phyloP scores from a whole-genome alignment of 1,140 invertebrate genomes.

The Drosophila pseudoananassae region DNA sequence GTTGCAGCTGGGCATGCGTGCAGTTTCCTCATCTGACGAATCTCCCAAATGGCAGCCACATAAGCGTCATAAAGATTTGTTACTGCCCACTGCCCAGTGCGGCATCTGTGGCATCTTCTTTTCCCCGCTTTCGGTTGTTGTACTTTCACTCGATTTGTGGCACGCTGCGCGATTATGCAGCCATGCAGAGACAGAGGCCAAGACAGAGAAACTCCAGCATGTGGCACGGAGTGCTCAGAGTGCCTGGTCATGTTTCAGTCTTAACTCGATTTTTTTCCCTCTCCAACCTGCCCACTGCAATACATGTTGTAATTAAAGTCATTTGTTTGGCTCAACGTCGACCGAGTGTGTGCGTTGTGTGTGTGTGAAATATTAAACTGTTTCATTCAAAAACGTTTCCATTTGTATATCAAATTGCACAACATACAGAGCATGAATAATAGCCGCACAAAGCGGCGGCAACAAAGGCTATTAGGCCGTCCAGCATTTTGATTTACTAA shows the following conservation, averaged over 20 bases:
- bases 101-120: constrained; percentile 51
- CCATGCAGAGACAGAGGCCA: constrained; percentile 51
- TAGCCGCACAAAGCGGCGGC: constrained; percentile 21
- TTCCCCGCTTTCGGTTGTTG: constrained; percentile 60
- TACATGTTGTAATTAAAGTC: constrained; percentile 66
- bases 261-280: constrained; percentile 32
- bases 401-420: constrained; percentile 57
- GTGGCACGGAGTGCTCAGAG: neutral
- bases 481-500: constrained; percentile 36
- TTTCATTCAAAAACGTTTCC: constrained; percentile 42
- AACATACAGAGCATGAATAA: constrained; percentile 71
- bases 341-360: constrained; percentile 22
- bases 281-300: constrained; percentile 2
- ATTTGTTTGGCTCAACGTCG: constrained; percentile 50
- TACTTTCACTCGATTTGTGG: constrained; percentile 68
- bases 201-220: constrained; percentile 53
- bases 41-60: constrained; percentile 40
- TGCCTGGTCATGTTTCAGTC: constrained; percentile 53
- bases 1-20: constrained; percentile 64
- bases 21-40: constrained; percentile 53
- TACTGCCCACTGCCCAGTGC: constrained; percentile 32
- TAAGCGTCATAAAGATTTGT: constrained; percentile 32
- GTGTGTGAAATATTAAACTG: constrained; percentile 38
- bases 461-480: constrained; percentile 24
- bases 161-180: constrained; percentile 65